These are phyloP conservation scores for Hypomesus transpacificus DNA, from an alignment of 2,113 vertebrate genomes.

Conservation along the genomic window DNA sequence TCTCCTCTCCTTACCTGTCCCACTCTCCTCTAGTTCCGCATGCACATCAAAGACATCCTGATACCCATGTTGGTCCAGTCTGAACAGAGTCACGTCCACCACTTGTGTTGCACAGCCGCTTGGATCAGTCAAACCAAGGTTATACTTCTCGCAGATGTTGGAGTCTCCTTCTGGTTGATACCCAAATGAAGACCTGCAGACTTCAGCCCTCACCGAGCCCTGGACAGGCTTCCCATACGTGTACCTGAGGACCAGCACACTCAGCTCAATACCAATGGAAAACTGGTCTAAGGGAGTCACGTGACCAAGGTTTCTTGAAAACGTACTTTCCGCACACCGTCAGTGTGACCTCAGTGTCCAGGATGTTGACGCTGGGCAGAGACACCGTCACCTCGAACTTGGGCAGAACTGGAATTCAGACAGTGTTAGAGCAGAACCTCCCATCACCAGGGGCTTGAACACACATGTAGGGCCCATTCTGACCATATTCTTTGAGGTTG, in stretches of 20 bases:
- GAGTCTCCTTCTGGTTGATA: fast-evolving
- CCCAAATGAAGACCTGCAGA: too few relatives aligned
- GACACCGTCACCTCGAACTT: neutral
- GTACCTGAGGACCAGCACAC: slow-evolving; percentile 55
- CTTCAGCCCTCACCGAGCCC: slow-evolving; percentile 47
- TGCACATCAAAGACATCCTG: slow-evolving; percentile 28
- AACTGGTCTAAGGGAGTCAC: too few relatives aligned
- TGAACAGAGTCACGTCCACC: slow-evolving; percentile 38
- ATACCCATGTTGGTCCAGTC: neutral
- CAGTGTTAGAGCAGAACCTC: too few relatives aligned
- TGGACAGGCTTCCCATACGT: slow-evolving; percentile 72
- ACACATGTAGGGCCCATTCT: neutral
- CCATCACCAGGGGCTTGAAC: neutral
- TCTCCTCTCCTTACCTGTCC: slow-evolving; percentile 60
- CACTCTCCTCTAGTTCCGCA: slow-evolving; percentile 62
- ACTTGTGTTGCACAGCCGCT: slow-evolving; percentile 59
- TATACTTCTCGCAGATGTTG: slow-evolving; percentile 49
- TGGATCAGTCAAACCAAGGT: slow-evolving; percentile 58
- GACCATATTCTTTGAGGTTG: neutral
- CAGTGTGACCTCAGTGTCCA: neutral
- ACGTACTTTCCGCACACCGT: neutral
- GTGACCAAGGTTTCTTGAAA: too few relatives aligned
- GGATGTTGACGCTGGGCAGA: neutral
- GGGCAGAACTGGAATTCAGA: neutral
- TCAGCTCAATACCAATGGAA: too few relatives aligned